phyloP scores from a whole-genome alignment of 2,888 invertebrate genomes.

The Eubasilissa splendida region DNA sequence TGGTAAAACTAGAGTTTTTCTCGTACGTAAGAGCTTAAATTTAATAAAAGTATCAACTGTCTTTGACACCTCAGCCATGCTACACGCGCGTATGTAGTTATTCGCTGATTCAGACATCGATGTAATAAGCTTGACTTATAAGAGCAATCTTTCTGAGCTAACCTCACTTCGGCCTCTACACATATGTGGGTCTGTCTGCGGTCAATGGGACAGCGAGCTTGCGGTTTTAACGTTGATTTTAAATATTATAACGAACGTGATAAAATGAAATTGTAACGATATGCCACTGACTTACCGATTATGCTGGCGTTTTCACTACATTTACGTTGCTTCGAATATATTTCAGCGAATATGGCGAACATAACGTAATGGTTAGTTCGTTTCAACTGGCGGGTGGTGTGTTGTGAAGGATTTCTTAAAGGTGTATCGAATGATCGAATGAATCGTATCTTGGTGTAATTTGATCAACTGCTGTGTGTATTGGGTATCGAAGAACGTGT shows the following conservation, averaged over 20 bases:
- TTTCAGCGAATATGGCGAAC: background rate
- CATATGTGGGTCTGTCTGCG: conserved; percentile 24
- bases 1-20: too few relatives aligned
- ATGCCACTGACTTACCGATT: background rate
- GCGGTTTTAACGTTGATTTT: conserved; percentile 2
- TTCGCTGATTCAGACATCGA: too few relatives aligned
- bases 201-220: background rate
- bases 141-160: conserved; percentile 3
- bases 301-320: background rate
- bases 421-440: conserved; percentile 1
- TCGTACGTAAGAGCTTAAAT: too few relatives aligned
- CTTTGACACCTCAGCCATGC: too few relatives aligned
- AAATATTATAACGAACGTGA: background rate
- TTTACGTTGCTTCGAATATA: background rate
- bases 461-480: background rate
- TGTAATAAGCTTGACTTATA: too few relatives aligned
- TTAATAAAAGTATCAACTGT: too few relatives aligned
- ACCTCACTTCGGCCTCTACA: background rate
- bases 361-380: background rate
- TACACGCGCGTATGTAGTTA: too few relatives aligned
- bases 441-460: conserved; percentile 4
- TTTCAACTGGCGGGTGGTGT: conserved; percentile 5
- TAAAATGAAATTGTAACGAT: conserved; percentile 1
- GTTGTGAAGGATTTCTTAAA: background rate
- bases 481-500: background rate